Evolutionary conservation across 2,797 vertebrate species (phyloP), one percentile per base, ranked within the genome.

Genomic region (Siniperca obscura): DNA sequence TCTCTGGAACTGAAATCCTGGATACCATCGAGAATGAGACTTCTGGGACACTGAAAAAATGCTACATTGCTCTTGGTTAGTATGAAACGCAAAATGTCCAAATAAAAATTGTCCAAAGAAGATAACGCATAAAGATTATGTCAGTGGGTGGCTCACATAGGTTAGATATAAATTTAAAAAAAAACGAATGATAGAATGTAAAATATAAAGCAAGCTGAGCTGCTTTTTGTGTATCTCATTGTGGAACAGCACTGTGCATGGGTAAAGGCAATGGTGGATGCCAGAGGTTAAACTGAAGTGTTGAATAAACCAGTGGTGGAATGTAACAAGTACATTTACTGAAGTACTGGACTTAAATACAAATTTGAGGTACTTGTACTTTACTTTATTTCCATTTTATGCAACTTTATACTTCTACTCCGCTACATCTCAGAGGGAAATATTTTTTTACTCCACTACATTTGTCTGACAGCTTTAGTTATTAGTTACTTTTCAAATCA

Each of bases 1-100:
- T 96, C 64, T 95, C 96, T 74, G 96, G 95, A 75, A 95, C 93
- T 7, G 96, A 96, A 76, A 96, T 96, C 82, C 88, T 96, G 83
- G 95, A 96, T 22, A 86, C 92, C 56, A 93, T 96, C 12, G 93
- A 95, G 10, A 95, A 50, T 0, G 96, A 96, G 77, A 95, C 94
- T 0, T 90, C 94, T 25, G 96, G 96, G 76, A 96, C 96, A 0
- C 92, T 96, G 90, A 94, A 94, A 64, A 95, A 93, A 76, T 96
- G 96, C 84, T 96, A 92, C 91, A 75, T 57, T 1, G 89, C 96
- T 61, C 93, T 96, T 0, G 96, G 96, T 96, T 48, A 52, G 95
- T 93, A 65, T 73, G 17, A 73, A 68, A 52, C 1, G 2, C 8
- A 27, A 5, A 2, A 10, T 46, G 50, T n/a, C 44, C 10, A 13